A percentile compares a stretch with the other conserved stretches of the same genome.
Evolutionary conservation across 2,113 vertebrate genomes (phyloP).

Genomic region (Ifrita kowaldi): DNA sequence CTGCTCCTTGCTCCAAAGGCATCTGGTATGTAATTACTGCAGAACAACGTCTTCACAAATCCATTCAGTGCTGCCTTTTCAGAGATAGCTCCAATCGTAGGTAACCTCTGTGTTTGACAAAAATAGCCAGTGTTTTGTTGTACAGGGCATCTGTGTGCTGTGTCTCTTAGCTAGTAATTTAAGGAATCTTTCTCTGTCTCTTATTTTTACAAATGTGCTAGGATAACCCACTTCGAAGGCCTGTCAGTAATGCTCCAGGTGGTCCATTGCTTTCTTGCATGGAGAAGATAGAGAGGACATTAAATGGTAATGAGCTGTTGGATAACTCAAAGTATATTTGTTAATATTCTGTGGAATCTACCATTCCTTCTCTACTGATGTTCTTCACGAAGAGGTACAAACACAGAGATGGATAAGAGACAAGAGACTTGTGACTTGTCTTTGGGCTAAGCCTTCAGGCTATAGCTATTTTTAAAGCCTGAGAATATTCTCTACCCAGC

Average conservation of each 20-base stretch:
- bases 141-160: not conserved
- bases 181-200: not conserved
- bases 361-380: not conserved
- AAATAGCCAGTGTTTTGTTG: not conserved
- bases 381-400: not conserved
- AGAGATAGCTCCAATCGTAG: not conserved
- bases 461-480: not conserved
- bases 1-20: not conserved
- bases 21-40: not conserved
- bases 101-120: not conserved
- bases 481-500: not conserved
- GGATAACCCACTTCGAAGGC: constrained; percentile 5
- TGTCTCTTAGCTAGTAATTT: not conserved
- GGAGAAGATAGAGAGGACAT: constrained; percentile 75
- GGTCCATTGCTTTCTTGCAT: constrained; percentile 66
- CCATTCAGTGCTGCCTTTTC: not conserved
- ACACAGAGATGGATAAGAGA: not conserved
- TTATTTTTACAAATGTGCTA: not conserved
- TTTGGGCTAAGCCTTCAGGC: not conserved
- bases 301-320: constrained; percentile 70
- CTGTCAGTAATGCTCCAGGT: not conserved
- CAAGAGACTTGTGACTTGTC: not conserved
- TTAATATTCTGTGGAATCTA: not conserved
- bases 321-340: not conserved
- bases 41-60: not conserved